Percentiles rank a stretch among this genome's conserved stretches.
These are phyloP conservation scores for Limnothrissa miodon DNA, from an alignment of 2,113 vertebrate species.

Conservation along the genomic window DNA sequence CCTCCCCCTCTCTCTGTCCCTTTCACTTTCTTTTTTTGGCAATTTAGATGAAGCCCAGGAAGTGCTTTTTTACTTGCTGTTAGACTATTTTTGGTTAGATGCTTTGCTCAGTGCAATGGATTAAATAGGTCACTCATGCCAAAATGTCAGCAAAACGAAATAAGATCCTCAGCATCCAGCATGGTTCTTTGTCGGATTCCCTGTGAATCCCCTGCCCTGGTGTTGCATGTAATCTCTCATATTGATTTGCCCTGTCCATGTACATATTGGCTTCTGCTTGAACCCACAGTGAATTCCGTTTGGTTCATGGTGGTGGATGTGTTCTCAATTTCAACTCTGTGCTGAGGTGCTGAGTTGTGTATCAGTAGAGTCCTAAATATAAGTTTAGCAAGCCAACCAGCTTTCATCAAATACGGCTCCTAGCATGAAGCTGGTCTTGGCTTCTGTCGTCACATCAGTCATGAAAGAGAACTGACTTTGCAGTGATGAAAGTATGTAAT, in stretches of 20 bases:
- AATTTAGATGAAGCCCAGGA: conserved; percentile 16
- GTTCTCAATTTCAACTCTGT: background rate
- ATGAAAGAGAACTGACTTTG: background rate
- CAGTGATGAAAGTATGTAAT: background rate
- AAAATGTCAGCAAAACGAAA: conserved; percentile 2
- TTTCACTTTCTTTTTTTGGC: background rate
- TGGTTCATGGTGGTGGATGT: background rate
- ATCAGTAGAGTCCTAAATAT: background rate
- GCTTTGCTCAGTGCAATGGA: conserved; percentile 4
- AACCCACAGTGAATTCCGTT: background rate
- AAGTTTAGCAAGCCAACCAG: background rate
- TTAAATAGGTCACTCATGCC: conserved; percentile 5
- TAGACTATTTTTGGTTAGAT: conserved; percentile 17
- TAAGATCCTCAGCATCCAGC: background rate
- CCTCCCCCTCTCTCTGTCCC: background rate
- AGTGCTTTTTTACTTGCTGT: conserved; percentile 13
- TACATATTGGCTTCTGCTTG: background rate
- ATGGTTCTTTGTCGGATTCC: background rate
- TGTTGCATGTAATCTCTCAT: background rate
- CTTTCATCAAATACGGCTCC: background rate
- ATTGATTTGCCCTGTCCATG: background rate
- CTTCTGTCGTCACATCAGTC: background rate
- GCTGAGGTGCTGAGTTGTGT: background rate
- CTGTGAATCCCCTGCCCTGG: background rate
- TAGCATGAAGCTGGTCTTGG: background rate